phyloP scores from a whole-genome alignment of 2,797 vertebrate species.

The Sciurus vulgaris region DNA sequence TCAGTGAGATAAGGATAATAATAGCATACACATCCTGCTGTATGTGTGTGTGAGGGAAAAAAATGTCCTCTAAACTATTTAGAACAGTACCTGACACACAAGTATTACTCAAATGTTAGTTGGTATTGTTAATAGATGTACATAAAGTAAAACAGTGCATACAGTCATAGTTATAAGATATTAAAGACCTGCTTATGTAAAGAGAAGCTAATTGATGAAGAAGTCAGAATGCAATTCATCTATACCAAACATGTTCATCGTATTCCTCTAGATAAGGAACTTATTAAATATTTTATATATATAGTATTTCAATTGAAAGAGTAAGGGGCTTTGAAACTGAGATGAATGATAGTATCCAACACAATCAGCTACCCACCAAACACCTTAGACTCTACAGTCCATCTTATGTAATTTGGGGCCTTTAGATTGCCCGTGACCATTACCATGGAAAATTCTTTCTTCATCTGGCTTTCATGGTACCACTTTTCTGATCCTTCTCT shows the following conservation, averaged over 20 bases:
- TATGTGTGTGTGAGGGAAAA: background rate
- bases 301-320: constrained; percentile 24
- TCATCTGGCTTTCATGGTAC: background rate
- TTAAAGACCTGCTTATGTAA: constrained; percentile 22
- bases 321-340: background rate
- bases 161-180: background rate
- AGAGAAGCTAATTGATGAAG: constrained; percentile 3
- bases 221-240: background rate
- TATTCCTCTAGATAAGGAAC: background rate
- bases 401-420: background rate
- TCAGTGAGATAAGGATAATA: constrained; percentile 41
- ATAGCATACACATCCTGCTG: background rate
- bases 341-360: background rate
- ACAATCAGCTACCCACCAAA: background rate
- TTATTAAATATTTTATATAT: background rate
- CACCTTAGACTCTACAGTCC: background rate
- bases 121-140: background rate
- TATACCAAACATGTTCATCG: background rate
- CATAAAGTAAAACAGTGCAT: background rate
- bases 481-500: background rate
- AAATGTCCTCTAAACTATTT: background rate
- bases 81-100: background rate
- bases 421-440: background rate
- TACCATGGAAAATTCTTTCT: background rate
- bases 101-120: background rate